Base-by-base conservation (phyloP, 2,797 vertebrate species). In the Rhinella marina region DNA sequence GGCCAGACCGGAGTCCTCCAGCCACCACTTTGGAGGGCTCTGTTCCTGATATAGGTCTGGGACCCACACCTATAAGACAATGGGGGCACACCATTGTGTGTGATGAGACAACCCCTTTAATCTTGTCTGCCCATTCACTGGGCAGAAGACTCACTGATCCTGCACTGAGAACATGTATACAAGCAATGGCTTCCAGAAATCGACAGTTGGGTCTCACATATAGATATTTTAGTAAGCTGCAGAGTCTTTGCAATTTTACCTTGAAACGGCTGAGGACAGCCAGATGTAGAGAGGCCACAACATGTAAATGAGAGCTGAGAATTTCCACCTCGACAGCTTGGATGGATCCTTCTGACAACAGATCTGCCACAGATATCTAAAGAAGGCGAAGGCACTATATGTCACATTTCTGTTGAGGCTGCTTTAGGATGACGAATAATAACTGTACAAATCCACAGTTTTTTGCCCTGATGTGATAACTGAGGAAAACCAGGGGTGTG, bases 221-320 rank as follows among this genome's bases (percentile, higher is more conserved):
- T n/a, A 23, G 6, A 59, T 59, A 59, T 57, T 16, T 57, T 17
- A 61, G 6, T 21, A 57, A 57, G 56, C 56, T 11, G 23, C 3
- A 13, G 19, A 21, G 6, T 23, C 50, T 12, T n/a, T 19, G 21
- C 8, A 27, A 17, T 25, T n/a, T 59, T 91, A 95, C 95, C 95
- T 94, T 93, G 75, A 96, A 90, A 16, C 94, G 94, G 13, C 92
- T 68, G 50, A 95, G 17, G 27, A 98, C 90, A 0, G 98, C 97
- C 0, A 97, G 96, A 90, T 98, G 98, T 64, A 95, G 91, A 88
- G 96, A 93, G 91, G 97, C 97, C 92, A 97, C 91, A 7, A 94
- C 93, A 0, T 94, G 94, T 90, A 97, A 77, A 0, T 96, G 97
- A 0, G 93, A 91, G 92, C 98, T 97, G 90, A 97, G 93, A 82